Evolutionary conservation across 2,113 vertebrate species (phyloP).

Genomic region (Erythrocercus mccallii): DNA sequence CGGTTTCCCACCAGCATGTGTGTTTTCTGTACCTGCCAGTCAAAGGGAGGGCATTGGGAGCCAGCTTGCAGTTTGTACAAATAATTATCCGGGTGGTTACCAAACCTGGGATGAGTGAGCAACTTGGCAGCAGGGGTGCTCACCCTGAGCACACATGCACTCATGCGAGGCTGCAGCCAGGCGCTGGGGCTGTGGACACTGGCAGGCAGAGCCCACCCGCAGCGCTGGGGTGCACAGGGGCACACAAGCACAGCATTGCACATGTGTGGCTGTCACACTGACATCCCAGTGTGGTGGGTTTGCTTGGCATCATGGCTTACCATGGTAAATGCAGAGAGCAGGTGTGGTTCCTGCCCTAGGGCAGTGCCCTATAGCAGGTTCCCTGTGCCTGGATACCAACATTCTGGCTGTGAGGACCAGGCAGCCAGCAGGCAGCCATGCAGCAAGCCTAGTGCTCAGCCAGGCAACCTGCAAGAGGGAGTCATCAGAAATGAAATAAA

Average conservation of each 20-base stretch:
- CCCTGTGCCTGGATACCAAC: background rate
- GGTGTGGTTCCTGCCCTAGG: background rate
- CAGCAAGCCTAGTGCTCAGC: background rate
- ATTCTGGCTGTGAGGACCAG: background rate
- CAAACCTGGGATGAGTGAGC: background rate
- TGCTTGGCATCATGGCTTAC: background rate
- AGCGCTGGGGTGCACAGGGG: rapidly evolving
- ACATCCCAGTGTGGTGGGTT: background rate
- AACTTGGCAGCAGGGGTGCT: background rate
- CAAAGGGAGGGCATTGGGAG: rapidly evolving
- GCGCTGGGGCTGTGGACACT: background rate
- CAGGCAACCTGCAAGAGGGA: background rate
- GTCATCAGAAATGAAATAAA: background rate
- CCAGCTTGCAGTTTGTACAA: background rate
- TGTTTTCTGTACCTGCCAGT: background rate
- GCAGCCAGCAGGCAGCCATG: rapidly evolving
- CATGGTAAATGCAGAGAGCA: background rate
- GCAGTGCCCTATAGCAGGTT: background rate
- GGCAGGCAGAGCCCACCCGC: rapidly evolving
- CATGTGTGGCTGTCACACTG: rapidly evolving
- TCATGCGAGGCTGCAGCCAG: background rate
- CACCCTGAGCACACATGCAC: rapidly evolving
- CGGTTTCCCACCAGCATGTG: background rate
- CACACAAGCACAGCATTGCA: rapidly evolving
- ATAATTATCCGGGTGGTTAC: background rate